A percentile compares a stretch with the other conserved stretches of the same genome.
Evolutionary conservation across 2,797 vertebrate genomes (phyloP).

Genomic region (Xyrichtys novacula): DNA sequence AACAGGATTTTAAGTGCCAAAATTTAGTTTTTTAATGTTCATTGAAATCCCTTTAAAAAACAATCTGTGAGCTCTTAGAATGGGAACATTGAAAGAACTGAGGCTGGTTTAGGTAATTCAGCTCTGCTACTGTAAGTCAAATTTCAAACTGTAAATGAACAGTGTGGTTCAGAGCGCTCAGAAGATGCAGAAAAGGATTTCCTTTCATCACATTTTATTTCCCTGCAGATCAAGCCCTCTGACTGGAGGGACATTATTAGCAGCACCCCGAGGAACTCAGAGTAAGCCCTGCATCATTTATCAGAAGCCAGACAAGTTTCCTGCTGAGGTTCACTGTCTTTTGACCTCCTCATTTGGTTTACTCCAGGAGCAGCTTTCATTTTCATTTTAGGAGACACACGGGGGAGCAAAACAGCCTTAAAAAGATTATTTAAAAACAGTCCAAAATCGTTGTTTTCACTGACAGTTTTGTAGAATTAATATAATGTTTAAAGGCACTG

Average conservation of each 20-base stretch:
- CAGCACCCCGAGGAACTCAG: constrained; percentile 29
- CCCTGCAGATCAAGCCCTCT: constrained; percentile 13
- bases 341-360: constrained; percentile 23
- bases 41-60: no score
- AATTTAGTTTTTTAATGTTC: no score
- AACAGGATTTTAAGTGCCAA: no score
- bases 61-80: no score
- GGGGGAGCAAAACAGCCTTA: background rate
- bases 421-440: background rate
- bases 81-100: no score
- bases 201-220: constrained; percentile 26
- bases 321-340: constrained; percentile 18
- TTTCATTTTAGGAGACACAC: background rate
- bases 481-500: background rate
- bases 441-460: background rate
- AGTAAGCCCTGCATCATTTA: constrained; percentile 43
- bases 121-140: background rate
- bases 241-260: constrained; percentile 42
- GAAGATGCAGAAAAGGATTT: background rate
- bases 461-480: background rate
- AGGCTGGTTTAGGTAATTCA: no score
- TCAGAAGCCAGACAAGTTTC: constrained; percentile 37
- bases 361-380: constrained; percentile 5
- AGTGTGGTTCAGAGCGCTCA: background rate
- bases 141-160: constrained; percentile 16